A percentile compares a stretch with the other conserved stretches of the same genome.
Conservation (phyloP, 2,797 vertebrate species). For the Alca torda region DNA sequence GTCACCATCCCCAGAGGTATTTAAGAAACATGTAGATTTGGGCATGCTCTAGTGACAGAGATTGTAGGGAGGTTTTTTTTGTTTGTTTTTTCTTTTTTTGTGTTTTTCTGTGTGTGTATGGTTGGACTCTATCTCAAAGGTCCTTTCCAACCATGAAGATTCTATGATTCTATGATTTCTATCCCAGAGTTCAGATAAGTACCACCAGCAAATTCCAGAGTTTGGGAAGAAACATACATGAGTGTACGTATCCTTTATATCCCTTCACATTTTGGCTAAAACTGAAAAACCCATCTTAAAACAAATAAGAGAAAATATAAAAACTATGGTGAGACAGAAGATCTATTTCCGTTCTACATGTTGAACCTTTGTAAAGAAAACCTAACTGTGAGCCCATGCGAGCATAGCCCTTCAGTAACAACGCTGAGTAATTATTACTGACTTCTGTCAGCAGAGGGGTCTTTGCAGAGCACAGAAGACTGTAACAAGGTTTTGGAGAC, state of each 20-base stretch:
- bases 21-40: too few relatives aligned
- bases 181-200: background rate
- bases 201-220: background rate
- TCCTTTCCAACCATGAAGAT: too few relatives aligned
- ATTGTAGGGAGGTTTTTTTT: too few relatives aligned
- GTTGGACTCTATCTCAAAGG: too few relatives aligned
- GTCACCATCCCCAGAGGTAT: too few relatives aligned
- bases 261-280: background rate
- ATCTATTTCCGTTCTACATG: background rate
- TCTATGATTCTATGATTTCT: background rate
- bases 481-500: background rate
- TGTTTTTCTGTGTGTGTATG: too few relatives aligned
- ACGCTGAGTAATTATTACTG: background rate
- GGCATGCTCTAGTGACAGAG: too few relatives aligned
- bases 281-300: background rate
- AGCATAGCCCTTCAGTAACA: background rate
- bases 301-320: background rate
- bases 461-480: background rate
- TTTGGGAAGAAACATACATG: background rate
- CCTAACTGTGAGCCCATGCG: fast-evolving
- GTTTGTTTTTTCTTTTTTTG: too few relatives aligned
- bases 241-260: fast-evolving
- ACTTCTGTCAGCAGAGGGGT: background rate
- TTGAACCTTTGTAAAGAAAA: background rate
- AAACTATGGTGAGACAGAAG: background rate